Base-by-base conservation (phyloP, 2,888 invertebrate species). In the Lepas anatifera region DNA sequence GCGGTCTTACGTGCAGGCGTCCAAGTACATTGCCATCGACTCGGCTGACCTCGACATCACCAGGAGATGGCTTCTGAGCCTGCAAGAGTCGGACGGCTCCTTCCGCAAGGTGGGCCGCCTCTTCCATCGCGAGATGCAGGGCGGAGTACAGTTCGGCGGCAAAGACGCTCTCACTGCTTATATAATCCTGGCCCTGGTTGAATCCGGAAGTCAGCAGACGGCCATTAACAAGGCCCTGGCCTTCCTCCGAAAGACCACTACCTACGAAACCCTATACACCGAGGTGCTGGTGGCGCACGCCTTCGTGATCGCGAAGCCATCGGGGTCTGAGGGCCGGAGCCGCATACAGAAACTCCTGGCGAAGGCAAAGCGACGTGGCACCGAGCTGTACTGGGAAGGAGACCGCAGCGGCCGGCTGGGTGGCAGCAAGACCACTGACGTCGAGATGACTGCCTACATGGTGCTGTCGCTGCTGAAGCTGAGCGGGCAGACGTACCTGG, bases 371-470 rank as follows among this genome's bases (percentile, higher is more conserved):
- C 41, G n/a, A 4, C 29, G 32, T 6, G 58, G 58, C 22, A 35
- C 32, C 18, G 32, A 58, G 35, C 58, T 58, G 58, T 10, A 58
- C 58, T 58, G 58, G 58, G 32, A 32, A 8, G 58, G 58, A 18
- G 58, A 58, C 32, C 58, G 58, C 35, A 29, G 3, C 58, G 22
- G 58, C 35, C 4, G 2, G 35, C 7, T 22, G 16, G 58, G 58
- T 22, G 58, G 58, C 58, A 58, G 58, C 8, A 25, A 27, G 3
- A 82, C 87, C 0, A 81, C 85, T 1, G 87, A 86, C 39, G 83
- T 89, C 69, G 89, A 89, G 76, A 87, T 87, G 74, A 87, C 88
- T 0, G 84, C 85, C 0, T 89, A 89, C 77, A 87, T 83, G 0
- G 79, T 89, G 18, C 79, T 88, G 3, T 83, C 87, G 0, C 78